Conservation (phyloP, 1,140 invertebrate genomes). For the Myzus persicae region DNA sequence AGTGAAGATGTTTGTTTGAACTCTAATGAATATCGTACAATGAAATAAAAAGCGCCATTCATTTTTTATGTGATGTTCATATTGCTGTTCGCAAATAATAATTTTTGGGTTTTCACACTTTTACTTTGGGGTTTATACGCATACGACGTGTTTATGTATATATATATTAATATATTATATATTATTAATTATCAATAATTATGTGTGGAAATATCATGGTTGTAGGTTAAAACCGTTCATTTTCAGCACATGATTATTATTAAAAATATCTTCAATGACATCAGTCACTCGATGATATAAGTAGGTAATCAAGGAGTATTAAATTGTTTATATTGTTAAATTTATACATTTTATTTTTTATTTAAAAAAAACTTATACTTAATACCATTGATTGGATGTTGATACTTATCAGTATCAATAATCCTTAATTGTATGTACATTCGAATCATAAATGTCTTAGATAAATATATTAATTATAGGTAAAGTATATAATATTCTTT, state of each 20-base stretch:
- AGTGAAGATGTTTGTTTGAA: neutral
- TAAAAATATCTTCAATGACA: neutral
- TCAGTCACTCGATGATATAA: neutral
- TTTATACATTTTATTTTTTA: neutral
- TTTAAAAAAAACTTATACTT: neutral
- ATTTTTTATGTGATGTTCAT: neutral
- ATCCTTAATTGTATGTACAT: neutral
- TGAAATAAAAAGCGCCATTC: neutral
- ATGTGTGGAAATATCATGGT: neutral
- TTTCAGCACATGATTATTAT: no score
- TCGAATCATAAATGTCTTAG: neutral
- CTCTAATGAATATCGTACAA: neutral
- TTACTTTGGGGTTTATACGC: neutral
- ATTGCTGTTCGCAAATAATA: neutral
- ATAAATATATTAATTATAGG: no score
- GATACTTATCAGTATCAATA: neutral
- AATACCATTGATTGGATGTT: no score
- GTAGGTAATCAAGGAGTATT: neutral
- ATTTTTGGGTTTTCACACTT: slow-evolving; percentile 22
- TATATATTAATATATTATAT: no score
- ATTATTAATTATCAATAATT: neutral
- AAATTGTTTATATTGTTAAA: neutral
- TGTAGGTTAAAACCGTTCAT: neutral
- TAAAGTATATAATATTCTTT: neutral
- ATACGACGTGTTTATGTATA: neutral